These are phyloP conservation scores for Pyrrhura leucotis DNA, from an alignment of 2,797 vertebrate genomes.

Conservation along the genomic window DNA sequence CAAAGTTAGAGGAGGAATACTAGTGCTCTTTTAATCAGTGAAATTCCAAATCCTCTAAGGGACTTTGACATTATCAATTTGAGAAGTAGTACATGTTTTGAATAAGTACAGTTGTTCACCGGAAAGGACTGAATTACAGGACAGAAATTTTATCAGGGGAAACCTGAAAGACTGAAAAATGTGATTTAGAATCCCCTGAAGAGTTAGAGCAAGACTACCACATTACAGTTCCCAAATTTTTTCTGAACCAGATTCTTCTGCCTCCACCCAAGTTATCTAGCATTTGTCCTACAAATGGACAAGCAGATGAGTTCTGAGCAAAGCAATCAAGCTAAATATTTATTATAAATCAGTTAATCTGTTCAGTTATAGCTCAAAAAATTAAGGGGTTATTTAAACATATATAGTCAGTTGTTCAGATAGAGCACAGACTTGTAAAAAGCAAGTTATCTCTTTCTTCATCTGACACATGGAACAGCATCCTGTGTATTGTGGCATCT, in stretches of 20 bases:
- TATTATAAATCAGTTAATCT: conserved; percentile 30
- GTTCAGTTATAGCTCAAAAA: background rate
- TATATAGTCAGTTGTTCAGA: background rate
- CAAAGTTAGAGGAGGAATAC: background rate
- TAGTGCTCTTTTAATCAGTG: background rate
- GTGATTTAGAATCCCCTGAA: background rate
- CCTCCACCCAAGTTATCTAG: background rate
- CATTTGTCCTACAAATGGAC: background rate
- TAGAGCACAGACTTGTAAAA: background rate
- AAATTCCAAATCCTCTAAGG: background rate
- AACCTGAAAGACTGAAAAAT: background rate
- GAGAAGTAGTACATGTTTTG: background rate
- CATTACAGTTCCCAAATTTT: background rate
- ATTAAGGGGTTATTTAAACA: background rate
- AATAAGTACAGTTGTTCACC: background rate
- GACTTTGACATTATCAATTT: background rate
- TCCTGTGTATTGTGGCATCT: background rate
- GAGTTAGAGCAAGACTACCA: fast-evolving
- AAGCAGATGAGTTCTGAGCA: conserved; percentile 27
- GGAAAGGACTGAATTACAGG: background rate
- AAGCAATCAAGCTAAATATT: background rate
- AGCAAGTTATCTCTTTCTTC: background rate
- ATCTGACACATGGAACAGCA: background rate
- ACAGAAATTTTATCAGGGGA: background rate
- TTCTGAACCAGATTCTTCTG: background rate